Base-by-base conservation (phyloP, 2,797 vertebrate species). In the Limnodromus scolopaceus region DNA sequence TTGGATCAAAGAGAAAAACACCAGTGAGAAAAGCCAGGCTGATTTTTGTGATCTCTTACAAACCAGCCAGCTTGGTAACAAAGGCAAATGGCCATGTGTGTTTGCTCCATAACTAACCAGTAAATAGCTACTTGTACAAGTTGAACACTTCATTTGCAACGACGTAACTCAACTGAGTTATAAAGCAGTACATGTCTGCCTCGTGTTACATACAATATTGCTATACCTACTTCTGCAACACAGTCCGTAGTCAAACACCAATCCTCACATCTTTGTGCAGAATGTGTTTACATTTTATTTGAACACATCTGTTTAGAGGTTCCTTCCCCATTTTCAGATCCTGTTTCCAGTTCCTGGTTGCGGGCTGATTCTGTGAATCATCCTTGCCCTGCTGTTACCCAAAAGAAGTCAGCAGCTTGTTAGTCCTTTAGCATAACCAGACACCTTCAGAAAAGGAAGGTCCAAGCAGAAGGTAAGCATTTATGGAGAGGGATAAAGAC, bases 311-410 rank as follows among this genome's bases (percentile, higher is more conserved):
- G 34, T 80, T 91, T 87, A 78, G 81, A 61, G 24, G 75, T 75
- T 87, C 64, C 92, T 96, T 96, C 92, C 75, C 55, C 65, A 54
- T 92, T 96, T 58, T 89, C 89, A 95, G 64, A 91, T 96, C 97
- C 92, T 87, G 61, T 92, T 97, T 92, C 87, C 92, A 93, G 78
- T 97, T 97, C 97, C 94, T 49, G 36, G 53, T 4, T 51, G 53
- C 7, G 9, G 14, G 34, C 68, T 45, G 68, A 54, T 66, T 65
- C 81, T 36, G 43, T 81, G 45, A 94, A 64, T 80, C 88, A 93
- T 58, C 64, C 20, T 36, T 70, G 53, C 75, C 60, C 58, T 77
- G n/a, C 13, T 45, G 32, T 20, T 39, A 83, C 60, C 80, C 77
- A 55, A 81, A 84, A 74, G 28, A 84, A 91, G 70, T 57, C 78